Percentiles rank a stretch among this genome's conserved stretches.
These are phyloP conservation scores for Oligia strigilis DNA, from an alignment of 2,888 invertebrate species.

Conservation along the genomic window DNA sequence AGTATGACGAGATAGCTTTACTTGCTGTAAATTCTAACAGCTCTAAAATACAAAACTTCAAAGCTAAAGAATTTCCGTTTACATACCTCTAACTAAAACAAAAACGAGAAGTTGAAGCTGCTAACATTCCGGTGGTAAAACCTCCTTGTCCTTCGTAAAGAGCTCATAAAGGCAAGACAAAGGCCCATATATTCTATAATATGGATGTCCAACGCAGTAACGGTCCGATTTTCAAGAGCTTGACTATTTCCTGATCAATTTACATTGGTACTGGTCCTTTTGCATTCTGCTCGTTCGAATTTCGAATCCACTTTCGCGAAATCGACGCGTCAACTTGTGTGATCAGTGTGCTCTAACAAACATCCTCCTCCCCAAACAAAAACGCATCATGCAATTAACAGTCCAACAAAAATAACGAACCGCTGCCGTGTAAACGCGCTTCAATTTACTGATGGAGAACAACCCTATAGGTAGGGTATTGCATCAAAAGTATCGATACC, in stretches of 20 bases:
- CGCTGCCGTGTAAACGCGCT: conserved; percentile 40
- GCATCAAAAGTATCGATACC: background rate
- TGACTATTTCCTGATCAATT: conserved; percentile 17
- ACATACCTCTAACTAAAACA: conserved; percentile 13
- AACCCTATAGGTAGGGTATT: background rate
- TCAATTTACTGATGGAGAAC: conserved; percentile 40
- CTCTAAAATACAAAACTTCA: background rate
- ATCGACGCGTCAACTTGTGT: conserved; percentile 45
- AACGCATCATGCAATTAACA: conserved; percentile 54
- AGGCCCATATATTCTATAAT: conserved; percentile 15
- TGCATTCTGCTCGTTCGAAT: background rate
- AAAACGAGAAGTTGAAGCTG: conserved; percentile 29
- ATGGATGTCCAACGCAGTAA: conserved; percentile 5
- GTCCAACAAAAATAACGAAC: conserved; percentile 47
- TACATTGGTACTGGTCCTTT: conserved; percentile 10
- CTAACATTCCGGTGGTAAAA: conserved; percentile 28
- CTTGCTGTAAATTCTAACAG: background rate
- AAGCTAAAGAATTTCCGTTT: conserved; percentile 23
- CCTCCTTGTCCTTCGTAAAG: conserved; percentile 7
- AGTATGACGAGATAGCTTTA: background rate
- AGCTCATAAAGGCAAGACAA: conserved; percentile 31
- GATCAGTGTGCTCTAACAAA: conserved; percentile 48
- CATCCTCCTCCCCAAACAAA: conserved; percentile 46
- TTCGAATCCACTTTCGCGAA: conserved; percentile 35
- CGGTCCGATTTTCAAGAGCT: background rate